Evolutionary conservation across 2,797 vertebrate genomes (phyloP).

Genomic region (Rhinogobio ventralis): DNA sequence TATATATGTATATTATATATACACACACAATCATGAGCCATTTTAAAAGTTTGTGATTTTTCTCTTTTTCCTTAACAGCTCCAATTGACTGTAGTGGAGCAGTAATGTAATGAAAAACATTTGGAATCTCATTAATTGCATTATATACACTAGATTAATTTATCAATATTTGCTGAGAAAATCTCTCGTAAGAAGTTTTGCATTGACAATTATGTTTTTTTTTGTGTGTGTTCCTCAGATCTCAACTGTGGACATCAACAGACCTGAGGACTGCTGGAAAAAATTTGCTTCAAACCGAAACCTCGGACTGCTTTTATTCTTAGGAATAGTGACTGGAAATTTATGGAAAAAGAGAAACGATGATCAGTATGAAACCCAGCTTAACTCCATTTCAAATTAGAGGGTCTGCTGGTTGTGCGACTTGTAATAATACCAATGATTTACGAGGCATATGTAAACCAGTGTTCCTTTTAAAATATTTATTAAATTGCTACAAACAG

Average conservation of each 20-base stretch:
- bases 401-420: background rate
- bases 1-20: too few species aligned
- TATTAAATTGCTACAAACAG: constrained; percentile 55
- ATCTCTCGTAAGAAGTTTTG: background rate
- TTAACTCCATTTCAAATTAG: constrained; percentile 16
- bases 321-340: constrained; percentile 89
- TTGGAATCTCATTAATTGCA: background rate
- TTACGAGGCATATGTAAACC: background rate
- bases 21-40: background rate
- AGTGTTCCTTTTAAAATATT: constrained; percentile 52
- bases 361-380: constrained; percentile 25
- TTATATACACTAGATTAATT: background rate
- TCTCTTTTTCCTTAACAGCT: background rate
- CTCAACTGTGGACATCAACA: constrained; percentile 88
- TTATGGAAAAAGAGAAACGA: constrained; percentile 83
- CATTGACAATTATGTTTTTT: background rate
- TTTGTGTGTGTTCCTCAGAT: constrained; percentile 78
- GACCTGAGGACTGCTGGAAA: constrained; percentile 93
- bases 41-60: background rate
- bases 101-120: background rate
- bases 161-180: background rate
- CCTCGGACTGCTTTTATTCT: constrained; percentile 87
- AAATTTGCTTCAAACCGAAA: constrained; percentile 93
- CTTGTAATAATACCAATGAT: background rate
- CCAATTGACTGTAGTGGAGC: background rate